Percentiles rank a stretch among this genome's conserved stretches.
Conservation (phyloP, 2,797 vertebrate species). For the Vultur gryphus region DNA sequence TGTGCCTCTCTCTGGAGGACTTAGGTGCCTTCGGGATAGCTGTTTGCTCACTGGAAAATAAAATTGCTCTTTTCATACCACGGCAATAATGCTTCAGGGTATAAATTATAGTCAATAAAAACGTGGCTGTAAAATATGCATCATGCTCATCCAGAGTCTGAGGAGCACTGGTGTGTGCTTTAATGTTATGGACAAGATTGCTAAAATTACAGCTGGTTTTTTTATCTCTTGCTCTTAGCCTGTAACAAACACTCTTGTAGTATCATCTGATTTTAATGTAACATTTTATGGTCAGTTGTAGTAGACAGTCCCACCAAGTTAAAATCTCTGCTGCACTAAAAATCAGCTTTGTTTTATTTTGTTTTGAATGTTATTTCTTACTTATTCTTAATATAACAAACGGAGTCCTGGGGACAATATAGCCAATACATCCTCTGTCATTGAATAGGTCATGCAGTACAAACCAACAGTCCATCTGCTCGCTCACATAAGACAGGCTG, state of each 20-base stretch:
- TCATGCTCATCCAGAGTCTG: background rate
- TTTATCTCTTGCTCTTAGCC: background rate
- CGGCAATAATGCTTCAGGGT: background rate
- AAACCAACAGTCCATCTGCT: background rate
- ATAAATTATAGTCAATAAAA: constrained; percentile 22
- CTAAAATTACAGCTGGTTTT: constrained; percentile 28
- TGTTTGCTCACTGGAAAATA: background rate
- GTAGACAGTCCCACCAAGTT: background rate
- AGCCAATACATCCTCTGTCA: background rate
- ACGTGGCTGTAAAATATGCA: background rate
- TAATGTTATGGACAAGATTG: background rate
- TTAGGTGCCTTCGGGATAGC: background rate
- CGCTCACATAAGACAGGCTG: background rate
- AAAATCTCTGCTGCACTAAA: background rate
- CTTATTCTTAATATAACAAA: background rate
- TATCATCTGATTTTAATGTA: constrained; percentile 1
- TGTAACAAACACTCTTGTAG: background rate
- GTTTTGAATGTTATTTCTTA: background rate
- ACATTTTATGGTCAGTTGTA: background rate
- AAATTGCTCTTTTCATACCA: background rate
- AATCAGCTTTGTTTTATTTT: background rate
- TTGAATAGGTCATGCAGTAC: rapidly evolving
- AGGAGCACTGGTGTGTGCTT: background rate
- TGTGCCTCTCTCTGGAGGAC: background rate
- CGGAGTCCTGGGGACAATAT: background rate